These are phyloP conservation scores for Epizoanthus illoricatus DNA, from an alignment of 92 coral and sea anemone genomes.

Conservation along the genomic window DNA sequence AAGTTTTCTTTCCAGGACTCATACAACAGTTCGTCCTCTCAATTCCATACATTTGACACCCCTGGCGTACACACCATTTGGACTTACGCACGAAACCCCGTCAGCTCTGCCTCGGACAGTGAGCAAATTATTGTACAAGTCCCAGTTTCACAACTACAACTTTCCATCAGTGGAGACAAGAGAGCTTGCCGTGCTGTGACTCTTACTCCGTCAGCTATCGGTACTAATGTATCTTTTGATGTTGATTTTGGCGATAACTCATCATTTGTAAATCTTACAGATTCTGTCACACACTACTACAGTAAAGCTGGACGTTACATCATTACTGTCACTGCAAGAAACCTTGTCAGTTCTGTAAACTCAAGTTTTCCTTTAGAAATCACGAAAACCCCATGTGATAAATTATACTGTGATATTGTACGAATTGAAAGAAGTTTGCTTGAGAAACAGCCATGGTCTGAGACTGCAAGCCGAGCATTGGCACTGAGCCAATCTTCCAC, in stretches of 20 bases:
- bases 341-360: constrained; percentile 51
- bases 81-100: constrained; percentile 47
- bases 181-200: constrained; percentile 51
- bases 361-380: constrained; percentile 30
- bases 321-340: constrained; percentile 46
- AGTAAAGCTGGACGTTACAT: constrained; percentile 43
- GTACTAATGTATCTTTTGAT: constrained; percentile 54
- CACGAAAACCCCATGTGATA: constrained; percentile 51
- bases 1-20: constrained; percentile 45
- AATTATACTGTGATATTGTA: constrained; percentile 47
- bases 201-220: constrained; percentile 42
- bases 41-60: constrained; percentile 38
- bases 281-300: constrained; percentile 42
- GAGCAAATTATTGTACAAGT: constrained; percentile 45
- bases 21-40: constrained; percentile 43
- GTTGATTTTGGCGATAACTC: constrained; percentile 57
- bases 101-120: constrained; percentile 40
- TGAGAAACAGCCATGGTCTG: neutral
- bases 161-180: constrained; percentile 40
- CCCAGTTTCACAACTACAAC: constrained; percentile 44
- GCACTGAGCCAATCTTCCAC: constrained; percentile 31
- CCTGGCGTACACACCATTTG: constrained; percentile 46
- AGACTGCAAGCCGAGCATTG: constrained; percentile 47
- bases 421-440: constrained; percentile 33
- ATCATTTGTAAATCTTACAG: constrained; percentile 22